Conservation (phyloP, 2,113 vertebrate genomes). For the Strigops habroptila region DNA sequence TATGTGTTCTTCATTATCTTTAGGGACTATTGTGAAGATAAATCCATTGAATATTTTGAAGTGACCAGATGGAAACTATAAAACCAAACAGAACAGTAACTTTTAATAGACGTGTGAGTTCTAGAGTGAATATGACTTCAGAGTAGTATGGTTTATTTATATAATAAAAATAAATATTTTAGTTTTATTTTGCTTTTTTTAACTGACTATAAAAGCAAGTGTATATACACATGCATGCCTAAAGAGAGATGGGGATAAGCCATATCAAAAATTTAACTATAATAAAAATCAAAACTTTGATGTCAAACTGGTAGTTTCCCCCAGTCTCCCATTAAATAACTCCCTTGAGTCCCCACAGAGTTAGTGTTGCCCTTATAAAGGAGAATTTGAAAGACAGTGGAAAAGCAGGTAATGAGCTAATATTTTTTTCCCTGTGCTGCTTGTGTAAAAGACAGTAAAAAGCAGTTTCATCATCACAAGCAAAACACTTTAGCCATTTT, state of each 20-base stretch:
- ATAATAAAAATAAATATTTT: not conserved
- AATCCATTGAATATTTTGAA: not conserved
- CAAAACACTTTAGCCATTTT: not conserved
- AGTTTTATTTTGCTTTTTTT: not conserved
- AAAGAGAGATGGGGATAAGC: not conserved
- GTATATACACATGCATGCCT: not conserved
- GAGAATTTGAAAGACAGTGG: not conserved
- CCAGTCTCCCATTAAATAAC: not conserved
- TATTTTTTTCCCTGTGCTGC: not conserved
- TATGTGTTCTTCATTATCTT: not conserved
- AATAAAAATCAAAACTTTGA: not conserved
- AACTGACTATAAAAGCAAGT: not conserved
- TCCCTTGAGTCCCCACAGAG: not conserved
- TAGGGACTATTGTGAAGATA: not conserved
- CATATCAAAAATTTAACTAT: not conserved
- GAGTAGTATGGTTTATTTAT: not conserved
- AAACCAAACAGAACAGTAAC: not conserved
- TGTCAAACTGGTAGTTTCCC: not conserved
- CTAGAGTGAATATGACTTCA: not conserved
- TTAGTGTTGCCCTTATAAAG: not conserved
- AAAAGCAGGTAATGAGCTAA: not conserved
- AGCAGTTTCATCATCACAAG: not conserved
- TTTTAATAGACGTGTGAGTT: not conserved
- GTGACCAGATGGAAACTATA: not conserved
- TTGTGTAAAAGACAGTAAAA: not conserved